Conservation (phyloP, 1,140 invertebrate species). For the Cotesia chilonis region DNA sequence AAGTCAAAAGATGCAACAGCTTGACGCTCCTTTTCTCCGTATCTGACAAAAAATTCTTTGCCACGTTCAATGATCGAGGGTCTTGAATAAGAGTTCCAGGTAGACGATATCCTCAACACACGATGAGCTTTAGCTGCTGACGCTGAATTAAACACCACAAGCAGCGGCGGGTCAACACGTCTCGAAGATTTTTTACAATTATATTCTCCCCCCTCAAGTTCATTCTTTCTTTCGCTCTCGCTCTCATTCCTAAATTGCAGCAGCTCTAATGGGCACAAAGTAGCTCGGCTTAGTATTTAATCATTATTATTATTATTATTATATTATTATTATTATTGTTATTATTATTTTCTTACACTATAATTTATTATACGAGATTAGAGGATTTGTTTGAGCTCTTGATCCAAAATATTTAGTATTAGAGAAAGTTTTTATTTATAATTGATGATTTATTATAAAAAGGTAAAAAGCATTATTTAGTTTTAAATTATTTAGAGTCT, state of each 20-base stretch:
- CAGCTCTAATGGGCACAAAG: conserved; percentile 44
- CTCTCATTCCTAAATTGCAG: conserved; percentile 49
- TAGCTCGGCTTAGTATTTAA: conserved; percentile 30
- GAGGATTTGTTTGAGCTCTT: no score
- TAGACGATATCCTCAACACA: conserved; percentile 65
- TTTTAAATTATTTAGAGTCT: no score
- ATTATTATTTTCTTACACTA: conserved; percentile 19
- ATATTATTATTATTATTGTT: background rate
- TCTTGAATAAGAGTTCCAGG: conserved; percentile 60
- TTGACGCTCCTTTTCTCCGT: conserved; percentile 79
- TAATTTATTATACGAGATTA: conserved; percentile 12
- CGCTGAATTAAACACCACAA: conserved; percentile 64
- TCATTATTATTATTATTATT: background rate
- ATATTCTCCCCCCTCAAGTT: background rate
- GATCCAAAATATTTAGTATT: conserved; percentile 31
- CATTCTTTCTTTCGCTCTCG: conserved; percentile 34
- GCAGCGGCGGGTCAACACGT: conserved; percentile 55
- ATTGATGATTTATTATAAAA: no score
- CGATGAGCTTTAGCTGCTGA: conserved; percentile 69
- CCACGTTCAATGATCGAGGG: conserved; percentile 76
- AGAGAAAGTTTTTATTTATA: conserved; percentile 49
- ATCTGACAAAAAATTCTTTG: conserved; percentile 78
- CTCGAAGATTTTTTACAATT: conserved; percentile 45
- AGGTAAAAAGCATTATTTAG: no score
- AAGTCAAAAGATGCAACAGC: conserved; percentile 83